Conservation (phyloP, 1,140 invertebrate species). For the Drosophila murphyi region DNA sequence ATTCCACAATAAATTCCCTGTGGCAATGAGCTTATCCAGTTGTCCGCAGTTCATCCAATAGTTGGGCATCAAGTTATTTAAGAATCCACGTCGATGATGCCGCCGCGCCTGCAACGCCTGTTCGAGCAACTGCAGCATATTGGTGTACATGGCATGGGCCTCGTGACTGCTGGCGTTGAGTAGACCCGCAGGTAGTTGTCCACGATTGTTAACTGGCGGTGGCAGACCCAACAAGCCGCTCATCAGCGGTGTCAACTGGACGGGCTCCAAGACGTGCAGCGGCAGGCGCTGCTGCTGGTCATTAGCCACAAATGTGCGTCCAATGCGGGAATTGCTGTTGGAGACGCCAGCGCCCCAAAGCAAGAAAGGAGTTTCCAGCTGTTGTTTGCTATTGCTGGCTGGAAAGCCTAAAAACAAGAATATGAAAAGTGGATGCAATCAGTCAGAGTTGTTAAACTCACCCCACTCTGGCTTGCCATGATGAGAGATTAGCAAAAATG, state of each 20-base stretch:
- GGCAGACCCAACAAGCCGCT: constrained; percentile 92
- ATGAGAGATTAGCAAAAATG: constrained; percentile 96
- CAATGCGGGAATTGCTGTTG: neutral
- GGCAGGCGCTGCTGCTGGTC: constrained; percentile 36
- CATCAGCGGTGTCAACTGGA: constrained; percentile 95
- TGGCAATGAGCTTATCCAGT: constrained; percentile 39
- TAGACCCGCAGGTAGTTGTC: constrained; percentile 87
- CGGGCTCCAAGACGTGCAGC: constrained; percentile 90
- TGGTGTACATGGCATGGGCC: constrained; percentile 88
- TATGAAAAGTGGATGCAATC: neutral
- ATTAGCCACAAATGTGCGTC: constrained; percentile 42
- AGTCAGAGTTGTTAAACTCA: neutral
- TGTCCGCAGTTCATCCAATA: constrained; percentile 35
- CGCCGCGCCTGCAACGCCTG: constrained; percentile 87
- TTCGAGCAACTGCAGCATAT: constrained; percentile 89
- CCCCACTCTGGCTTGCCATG: constrained; percentile 95
- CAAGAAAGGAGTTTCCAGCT: constrained; percentile 94
- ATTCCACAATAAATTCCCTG: constrained; percentile 4
- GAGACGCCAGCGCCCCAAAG: constrained; percentile 95
- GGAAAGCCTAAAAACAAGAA: neutral
- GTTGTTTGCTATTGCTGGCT: neutral
- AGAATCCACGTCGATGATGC: constrained; percentile 41
- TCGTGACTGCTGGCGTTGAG: constrained; percentile 86
- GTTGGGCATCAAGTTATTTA: constrained; percentile 31
- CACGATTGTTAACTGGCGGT: constrained; percentile 95